Base-by-base conservation (phyloP, 2,113 vertebrate species). In the Odobenus rosmarus region DNA sequence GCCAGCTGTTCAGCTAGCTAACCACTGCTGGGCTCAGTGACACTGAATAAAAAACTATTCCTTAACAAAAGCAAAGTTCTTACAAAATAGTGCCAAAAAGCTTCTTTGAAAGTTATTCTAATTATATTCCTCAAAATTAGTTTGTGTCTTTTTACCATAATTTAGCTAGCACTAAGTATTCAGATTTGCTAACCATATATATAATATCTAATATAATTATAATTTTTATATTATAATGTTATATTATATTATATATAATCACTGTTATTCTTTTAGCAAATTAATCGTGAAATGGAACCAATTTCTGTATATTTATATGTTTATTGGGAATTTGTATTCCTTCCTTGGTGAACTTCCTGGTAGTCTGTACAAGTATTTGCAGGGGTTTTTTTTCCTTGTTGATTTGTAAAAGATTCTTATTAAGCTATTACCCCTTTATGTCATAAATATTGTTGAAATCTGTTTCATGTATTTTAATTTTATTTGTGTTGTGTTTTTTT, bases 91-190 rank as follows among this genome's bases (percentile, higher is more conserved):
- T 51, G 21, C 19, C 12, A 79, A 88, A 62, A 0, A 57, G n/a
- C 36, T 95, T 91, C 15, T 90, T 76, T 93, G 42, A 90, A 96
- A 95, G 15, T 51, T 67, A 69, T 59, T 62, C 9, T 71, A 69
- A 84, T 57, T 67, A 18, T 15, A 85, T 88, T 88, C 61, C 7
- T 86, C 57, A 69, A 46, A 95, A 88, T 33, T 69, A 86, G 12
- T 69, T 69, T 21, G 33, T 83, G 7, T 12, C 42, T 39, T 85
- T 87, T 94, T 33, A 77, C 3, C 49, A 72, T 74, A 92, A 97
- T 72, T 89, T 80, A 87, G 3, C 31, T 57, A 76, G 13, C 11
- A 72, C 21, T 76, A 51, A 86, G 23, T 84, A 84, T 69, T 79
- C 23, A 71, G 14, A 81, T 80, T 82, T 79, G 53, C 5, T 28